Base-by-base conservation (phyloP, 2,888 invertebrate species). In the Sesia apiformis region DNA sequence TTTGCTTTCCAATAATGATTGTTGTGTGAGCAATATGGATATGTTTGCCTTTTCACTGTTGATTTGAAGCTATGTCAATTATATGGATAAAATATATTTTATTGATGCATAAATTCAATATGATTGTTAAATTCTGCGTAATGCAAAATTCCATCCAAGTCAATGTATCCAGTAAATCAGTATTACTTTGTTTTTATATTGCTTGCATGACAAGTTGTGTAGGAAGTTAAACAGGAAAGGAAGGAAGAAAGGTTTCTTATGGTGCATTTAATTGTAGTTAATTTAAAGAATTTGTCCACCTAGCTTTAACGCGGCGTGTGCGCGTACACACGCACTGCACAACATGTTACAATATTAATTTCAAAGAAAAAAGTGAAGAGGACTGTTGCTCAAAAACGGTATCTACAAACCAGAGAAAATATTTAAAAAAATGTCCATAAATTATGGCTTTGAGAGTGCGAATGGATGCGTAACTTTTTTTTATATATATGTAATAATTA, bases 261-360 rank as follows among this genome's bases (percentile, higher is more conserved):
- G 88, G 88, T 89, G 88, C 88, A 86, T 89, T 88, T 87, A 84
- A 83, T 70, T 77, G 72, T 89, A 87, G 84, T 86, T 84, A 81
- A 81, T 86, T 84, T 84, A 78, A 53, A 77, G 72, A 68, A 81
- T 78, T 74, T 85, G 84, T 85, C 87, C 84, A 82, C 77, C 61
- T 84, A 84, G 86, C 84, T 86, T 84, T 84, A 84, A 82, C 62
- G 74, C 78, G 68, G 74, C 74, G 70, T 78, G 72, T 75, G 74
- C 7, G 6, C 42, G 38, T 42, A 46, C 23, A 6, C 23, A 72
- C 72, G 74, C 23, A 23, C 23, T 81, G 82, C 84, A 83, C 81
- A 82, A 81, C 79, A 77, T 76, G 74, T 72, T 76, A 52, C 70
- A 73, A 77, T 76, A 77, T 76, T 78, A 50, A 38, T 77, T 78